phyloP scores from a whole-genome alignment of 2,113 vertebrate genomes.

The Neotragus pygmaeus region DNA sequence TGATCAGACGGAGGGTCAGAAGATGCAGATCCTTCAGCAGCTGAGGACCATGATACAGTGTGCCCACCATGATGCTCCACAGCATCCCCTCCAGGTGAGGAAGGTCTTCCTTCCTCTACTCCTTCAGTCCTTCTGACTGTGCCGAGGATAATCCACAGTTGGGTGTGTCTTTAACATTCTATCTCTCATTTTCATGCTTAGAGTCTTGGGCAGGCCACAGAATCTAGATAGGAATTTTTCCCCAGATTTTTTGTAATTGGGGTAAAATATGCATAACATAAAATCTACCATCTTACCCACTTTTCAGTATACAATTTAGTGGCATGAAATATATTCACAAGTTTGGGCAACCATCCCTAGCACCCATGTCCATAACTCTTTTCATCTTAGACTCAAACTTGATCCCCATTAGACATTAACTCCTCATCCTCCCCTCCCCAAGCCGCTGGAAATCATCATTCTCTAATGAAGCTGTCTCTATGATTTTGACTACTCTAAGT shows the following conservation, averaged over 20 bases:
- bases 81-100: accelerated
- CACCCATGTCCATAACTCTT: not conserved
- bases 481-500: not conserved
- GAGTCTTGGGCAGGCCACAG: not conserved
- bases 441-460: not conserved
- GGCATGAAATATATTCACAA: not conserved
- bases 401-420: too few relatives aligned
- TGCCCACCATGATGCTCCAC: accelerated
- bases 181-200: too few relatives aligned
- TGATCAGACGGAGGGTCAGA: not conserved
- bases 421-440: not conserved
- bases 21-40: not conserved
- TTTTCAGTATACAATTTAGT: not conserved
- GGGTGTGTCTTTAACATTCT: not conserved
- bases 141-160: too few relatives aligned
- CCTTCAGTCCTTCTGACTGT: not conserved
- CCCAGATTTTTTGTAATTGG: not conserved
- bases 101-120: not conserved
- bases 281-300: not conserved
- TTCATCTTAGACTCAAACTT: not conserved
- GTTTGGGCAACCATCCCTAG: too few relatives aligned
- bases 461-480: too few relatives aligned
- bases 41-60: not conserved
- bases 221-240: not conserved
- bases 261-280: not conserved